Conservation (phyloP, 2,888 invertebrate genomes). For the Eulithis prunata region DNA sequence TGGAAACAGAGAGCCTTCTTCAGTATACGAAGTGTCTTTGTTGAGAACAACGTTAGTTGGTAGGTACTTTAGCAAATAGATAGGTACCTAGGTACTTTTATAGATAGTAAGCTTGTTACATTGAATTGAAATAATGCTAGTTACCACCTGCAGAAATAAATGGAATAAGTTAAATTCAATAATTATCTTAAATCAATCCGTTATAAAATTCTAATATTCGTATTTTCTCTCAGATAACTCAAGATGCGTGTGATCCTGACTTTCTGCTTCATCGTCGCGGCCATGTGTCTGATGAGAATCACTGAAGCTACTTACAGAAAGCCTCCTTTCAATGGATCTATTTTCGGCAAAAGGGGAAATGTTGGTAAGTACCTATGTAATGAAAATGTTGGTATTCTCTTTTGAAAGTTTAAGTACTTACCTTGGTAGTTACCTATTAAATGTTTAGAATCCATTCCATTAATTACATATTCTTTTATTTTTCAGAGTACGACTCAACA, state of each 20-base stretch:
- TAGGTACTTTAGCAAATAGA: too few relatives aligned
- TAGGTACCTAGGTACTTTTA: too few relatives aligned
- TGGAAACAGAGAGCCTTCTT: background rate
- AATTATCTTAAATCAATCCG: too few relatives aligned
- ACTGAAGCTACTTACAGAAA: slow-evolving; percentile 91
- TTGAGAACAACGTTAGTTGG: background rate
- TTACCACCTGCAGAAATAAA: too few relatives aligned
- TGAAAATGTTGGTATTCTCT: too few relatives aligned
- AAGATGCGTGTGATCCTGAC: slow-evolving; percentile 53
- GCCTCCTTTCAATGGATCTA: slow-evolving; percentile 95
- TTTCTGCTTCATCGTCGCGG: slow-evolving; percentile 64
- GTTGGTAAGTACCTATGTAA: slow-evolving; percentile 59
- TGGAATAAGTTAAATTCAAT: too few relatives aligned
- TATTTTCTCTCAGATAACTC: slow-evolving; percentile 24
- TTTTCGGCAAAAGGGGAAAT: slow-evolving; percentile 92
- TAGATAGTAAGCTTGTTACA: too few relatives aligned
- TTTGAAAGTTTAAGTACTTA: too few relatives aligned
- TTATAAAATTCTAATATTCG: background rate
- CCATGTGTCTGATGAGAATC: slow-evolving; percentile 67
- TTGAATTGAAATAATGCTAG: too few relatives aligned
- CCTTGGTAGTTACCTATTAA: too few relatives aligned
- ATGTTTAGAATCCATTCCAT: too few relatives aligned
- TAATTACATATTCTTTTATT: slow-evolving; percentile 5
- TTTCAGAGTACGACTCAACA: slow-evolving; percentile 88
- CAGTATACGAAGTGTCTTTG: slow-evolving; percentile 10